Base-by-base conservation (phyloP, 1,140 invertebrate species). In the Eriosoma lanigerum region DNA sequence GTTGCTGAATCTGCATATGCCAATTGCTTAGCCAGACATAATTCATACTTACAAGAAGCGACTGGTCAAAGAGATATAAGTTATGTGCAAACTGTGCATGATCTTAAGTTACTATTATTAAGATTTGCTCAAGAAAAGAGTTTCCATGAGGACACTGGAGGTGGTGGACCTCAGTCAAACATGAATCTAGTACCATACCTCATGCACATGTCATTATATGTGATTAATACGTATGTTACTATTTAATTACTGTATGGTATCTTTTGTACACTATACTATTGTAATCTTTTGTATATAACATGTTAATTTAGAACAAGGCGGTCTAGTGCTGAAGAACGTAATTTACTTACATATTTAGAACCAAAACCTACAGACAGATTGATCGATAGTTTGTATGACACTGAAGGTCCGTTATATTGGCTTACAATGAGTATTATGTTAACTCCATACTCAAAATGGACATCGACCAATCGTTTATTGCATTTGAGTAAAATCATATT, bases 121-220 rank as follows among this genome's bases (percentile, higher is more conserved):
- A 88, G 95, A 81, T 98, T 98, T 87, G 94, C 96, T 0, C 91
- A 94, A 85, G 96, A 97, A 83, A 94, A 95, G 84, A 95, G 93
- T 80, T 98, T 99, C 88, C 96, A 97, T 85, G 96, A 98, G 85
- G 96, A 98, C 86, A 96, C 95, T 26, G 96, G 96, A 17, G 97
- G 97, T 82, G 97, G 97, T 82, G 95, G 97, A 19, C 94, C 95
- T 13, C 95, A 98, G 84, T 98, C 96, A 32, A 99, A 99, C 87
- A 94, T 98, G 92, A 95, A 98, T 86, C 91, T 98, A 82, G 89
- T 98, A 78, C 96, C 97, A 26, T 98, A 98, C 86, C 88, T 98
- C 46, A 89, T 96, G 80, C 96, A 98, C 85, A 96, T 97, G 90
- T 93, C 95, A 24, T 90, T 98, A 3, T 98, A 98, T 86, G 94